Conservation (phyloP, 1,140 invertebrate species). For the Penaeus vannamei region DNA sequence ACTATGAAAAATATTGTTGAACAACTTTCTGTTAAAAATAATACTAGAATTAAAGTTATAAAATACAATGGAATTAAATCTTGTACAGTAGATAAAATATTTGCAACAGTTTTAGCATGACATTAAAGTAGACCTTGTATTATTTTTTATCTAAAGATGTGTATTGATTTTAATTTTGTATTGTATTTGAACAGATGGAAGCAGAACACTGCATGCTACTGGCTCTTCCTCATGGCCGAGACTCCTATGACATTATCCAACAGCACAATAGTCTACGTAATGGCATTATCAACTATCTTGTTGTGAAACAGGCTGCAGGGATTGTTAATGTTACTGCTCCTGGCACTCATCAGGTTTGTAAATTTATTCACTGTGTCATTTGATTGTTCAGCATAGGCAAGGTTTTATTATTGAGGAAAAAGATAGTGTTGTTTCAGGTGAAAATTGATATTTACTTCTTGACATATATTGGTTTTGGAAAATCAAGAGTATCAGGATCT, state of each 20-base stretch:
- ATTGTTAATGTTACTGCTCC: conserved; percentile 96
- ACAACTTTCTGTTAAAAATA: not conserved
- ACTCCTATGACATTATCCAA: conserved; percentile 92
- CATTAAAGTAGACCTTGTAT: not conserved
- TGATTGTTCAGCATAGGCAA: too few species aligned
- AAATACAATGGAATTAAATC: not conserved
- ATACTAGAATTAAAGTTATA: not conserved
- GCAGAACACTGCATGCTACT: conserved; percentile 97
- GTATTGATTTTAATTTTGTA: conserved; percentile 33
- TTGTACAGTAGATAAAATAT: not conserved
- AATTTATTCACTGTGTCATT: not conserved
- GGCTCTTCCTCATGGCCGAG: conserved; percentile 93
- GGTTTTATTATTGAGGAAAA: too few species aligned
- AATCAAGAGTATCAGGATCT: too few species aligned
- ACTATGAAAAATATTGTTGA: not conserved
- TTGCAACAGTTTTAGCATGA: not conserved
- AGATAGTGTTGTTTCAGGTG: too few species aligned
- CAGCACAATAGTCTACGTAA: conserved; percentile 91
- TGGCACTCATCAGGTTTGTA: conserved; percentile 82
- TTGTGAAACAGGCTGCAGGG: conserved; percentile 96
- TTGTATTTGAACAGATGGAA: conserved; percentile 80
- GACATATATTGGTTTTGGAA: too few species aligned
- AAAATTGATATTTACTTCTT: too few species aligned
- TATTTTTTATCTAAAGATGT: not conserved
- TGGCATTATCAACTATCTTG: conserved; percentile 96